Evolutionary conservation across 2,888 invertebrate species (phyloP).

Genomic region (Mythimna lalbum): DNA sequence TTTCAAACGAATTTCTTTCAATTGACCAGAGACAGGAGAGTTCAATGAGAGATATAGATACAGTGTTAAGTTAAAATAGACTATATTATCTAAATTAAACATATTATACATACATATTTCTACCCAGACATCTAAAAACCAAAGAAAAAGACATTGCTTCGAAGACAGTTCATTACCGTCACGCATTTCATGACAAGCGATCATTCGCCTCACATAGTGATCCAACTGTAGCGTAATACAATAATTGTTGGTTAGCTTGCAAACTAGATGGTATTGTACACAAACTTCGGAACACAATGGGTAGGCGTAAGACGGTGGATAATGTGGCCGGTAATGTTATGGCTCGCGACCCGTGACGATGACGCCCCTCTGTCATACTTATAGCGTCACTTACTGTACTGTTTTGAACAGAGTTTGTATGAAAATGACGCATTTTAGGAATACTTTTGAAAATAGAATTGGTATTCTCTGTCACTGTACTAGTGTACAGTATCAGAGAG

Average conservation of each 20-base stretch:
- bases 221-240: slow-evolving; percentile 28
- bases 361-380: slow-evolving; percentile 51
- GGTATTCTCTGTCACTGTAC: too few species aligned
- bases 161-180: slow-evolving; percentile 36
- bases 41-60: too few species aligned
- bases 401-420: too few species aligned
- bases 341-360: slow-evolving; percentile 72
- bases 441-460: too few species aligned
- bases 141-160: slow-evolving; percentile 9
- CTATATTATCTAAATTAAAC: too few species aligned
- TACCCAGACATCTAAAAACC: neutral
- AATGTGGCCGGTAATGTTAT: slow-evolving; percentile 1
- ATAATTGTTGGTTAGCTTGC: slow-evolving; percentile 23
- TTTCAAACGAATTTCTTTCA: too few species aligned
- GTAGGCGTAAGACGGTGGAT: slow-evolving; percentile 45
- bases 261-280: slow-evolving; percentile 27
- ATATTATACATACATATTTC: too few species aligned
- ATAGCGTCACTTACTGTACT: neutral
- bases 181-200: slow-evolving; percentile 53
- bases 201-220: slow-evolving; percentile 27
- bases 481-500: too few species aligned
- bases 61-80: too few species aligned
- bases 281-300: slow-evolving; percentile 39
- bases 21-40: too few species aligned
- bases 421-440: too few species aligned